Evolutionary conservation across 2,888 invertebrate genomes (phyloP).

Genomic region (Mimumesa dahlbomi): DNA sequence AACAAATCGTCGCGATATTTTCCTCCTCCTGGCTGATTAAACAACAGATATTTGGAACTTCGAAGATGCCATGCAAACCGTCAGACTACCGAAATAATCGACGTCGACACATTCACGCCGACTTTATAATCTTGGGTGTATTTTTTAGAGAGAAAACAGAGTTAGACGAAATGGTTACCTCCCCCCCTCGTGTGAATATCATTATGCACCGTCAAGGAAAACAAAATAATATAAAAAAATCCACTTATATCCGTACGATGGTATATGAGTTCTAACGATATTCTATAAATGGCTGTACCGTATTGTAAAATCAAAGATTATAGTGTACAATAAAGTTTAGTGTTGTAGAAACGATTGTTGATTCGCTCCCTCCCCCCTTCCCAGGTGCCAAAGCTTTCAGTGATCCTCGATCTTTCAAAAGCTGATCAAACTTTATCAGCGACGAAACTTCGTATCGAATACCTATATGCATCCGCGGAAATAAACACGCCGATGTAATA

Average conservation of each 20-base stretch:
- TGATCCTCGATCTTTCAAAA: no score
- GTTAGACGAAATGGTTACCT: slow-evolving; percentile 73
- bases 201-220: slow-evolving; percentile 32
- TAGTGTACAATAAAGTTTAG: slow-evolving; percentile 75
- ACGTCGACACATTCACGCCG: slow-evolving; percentile 45
- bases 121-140: slow-evolving; percentile 73
- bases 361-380: not conserved
- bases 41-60: not conserved
- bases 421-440: no score
- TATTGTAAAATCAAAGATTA: slow-evolving; percentile 77
- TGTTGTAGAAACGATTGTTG: slow-evolving; percentile 62
- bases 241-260: slow-evolving; percentile 68
- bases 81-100: slow-evolving; percentile 33
- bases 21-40: not conserved
- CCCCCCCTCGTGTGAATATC: slow-evolving; percentile 65
- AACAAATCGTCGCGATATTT: not conserved
- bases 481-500: no score
- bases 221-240: slow-evolving; percentile 54
- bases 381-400: no score
- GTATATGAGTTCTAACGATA: slow-evolving; percentile 71
- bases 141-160: slow-evolving; percentile 72
- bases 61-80: slow-evolving; percentile 12
- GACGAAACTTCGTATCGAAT: no score
- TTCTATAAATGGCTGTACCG: slow-evolving; percentile 78
- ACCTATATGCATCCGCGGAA: no score